Percentiles rank a stretch among this genome's conserved stretches.
Conservation (phyloP, 1,140 invertebrate species). For the Pectinophora gossypiella region DNA sequence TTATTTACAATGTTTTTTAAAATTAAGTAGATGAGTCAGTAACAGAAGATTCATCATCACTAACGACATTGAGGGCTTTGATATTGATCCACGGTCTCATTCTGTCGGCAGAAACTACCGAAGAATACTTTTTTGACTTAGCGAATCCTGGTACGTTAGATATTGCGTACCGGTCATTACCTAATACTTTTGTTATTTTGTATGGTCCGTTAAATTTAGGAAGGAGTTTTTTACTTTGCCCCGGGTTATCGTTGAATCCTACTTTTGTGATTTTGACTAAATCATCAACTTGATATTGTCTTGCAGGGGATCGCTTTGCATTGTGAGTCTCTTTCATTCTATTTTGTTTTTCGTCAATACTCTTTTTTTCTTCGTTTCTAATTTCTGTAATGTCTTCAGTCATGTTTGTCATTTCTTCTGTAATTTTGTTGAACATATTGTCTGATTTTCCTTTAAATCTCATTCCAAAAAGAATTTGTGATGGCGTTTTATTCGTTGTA, state of each 20-base stretch:
- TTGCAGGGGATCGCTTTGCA: background rate
- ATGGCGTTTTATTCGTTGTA: background rate
- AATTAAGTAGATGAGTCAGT: background rate
- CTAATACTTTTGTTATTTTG: background rate
- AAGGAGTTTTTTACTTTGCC: background rate
- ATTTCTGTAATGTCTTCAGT: background rate
- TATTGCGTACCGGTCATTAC: background rate
- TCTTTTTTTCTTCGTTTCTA: background rate
- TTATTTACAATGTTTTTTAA: background rate
- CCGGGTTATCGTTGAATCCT: background rate
- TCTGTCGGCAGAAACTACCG: background rate
- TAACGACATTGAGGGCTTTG: background rate
- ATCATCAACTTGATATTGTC: background rate
- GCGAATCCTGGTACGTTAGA: background rate
- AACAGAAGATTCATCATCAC: background rate
- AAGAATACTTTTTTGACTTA: background rate
- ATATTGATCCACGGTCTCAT: background rate
- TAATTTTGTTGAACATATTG: background rate
- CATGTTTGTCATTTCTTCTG: background rate
- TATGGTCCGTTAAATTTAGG: background rate
- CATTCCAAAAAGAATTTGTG: background rate
- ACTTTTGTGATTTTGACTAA: constrained; percentile 3
- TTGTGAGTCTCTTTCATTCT: background rate
- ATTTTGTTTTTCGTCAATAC: background rate
- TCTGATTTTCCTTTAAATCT: background rate